These are phyloP conservation scores for Ptychobarbus kaznakovi DNA, from an alignment of 2,797 vertebrate genomes.

Conservation along the genomic window DNA sequence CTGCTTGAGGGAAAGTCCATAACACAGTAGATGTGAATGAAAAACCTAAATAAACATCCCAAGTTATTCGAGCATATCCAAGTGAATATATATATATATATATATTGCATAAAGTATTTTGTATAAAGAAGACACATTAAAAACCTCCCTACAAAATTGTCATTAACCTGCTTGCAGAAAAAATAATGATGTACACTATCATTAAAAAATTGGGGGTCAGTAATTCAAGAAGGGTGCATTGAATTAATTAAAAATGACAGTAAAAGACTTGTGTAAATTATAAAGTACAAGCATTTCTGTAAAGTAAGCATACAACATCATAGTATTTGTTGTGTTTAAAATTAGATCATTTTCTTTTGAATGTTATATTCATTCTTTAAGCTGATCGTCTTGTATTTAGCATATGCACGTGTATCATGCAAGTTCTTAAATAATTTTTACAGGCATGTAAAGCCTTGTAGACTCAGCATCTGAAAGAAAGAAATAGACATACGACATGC, in stretches of 20 bases:
- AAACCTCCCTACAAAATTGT: neutral
- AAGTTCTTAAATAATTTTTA: slow-evolving; percentile 1
- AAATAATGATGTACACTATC: neutral
- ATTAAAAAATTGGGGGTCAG: neutral
- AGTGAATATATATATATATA: no score
- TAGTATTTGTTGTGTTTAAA: neutral
- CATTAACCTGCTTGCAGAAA: neutral
- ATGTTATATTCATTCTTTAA: neutral
- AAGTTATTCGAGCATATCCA: neutral
- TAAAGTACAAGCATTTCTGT: neutral
- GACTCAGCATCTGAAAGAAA: neutral
- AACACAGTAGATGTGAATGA: neutral
- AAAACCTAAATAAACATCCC: neutral
- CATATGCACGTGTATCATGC: neutral
- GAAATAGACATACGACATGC: neutral
- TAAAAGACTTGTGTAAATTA: neutral
- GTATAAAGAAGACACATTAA: neutral
- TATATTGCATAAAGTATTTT: no score
- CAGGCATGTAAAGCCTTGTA: neutral
- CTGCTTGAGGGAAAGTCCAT: neutral
- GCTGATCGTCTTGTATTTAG: neutral
- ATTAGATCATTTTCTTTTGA: no score
- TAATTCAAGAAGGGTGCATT: neutral
- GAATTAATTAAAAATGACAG: neutral
- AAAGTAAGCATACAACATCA: neutral